phyloP scores from a whole-genome alignment of 2,113 vertebrate genomes.

The Triplophysa siluroides region DNA sequence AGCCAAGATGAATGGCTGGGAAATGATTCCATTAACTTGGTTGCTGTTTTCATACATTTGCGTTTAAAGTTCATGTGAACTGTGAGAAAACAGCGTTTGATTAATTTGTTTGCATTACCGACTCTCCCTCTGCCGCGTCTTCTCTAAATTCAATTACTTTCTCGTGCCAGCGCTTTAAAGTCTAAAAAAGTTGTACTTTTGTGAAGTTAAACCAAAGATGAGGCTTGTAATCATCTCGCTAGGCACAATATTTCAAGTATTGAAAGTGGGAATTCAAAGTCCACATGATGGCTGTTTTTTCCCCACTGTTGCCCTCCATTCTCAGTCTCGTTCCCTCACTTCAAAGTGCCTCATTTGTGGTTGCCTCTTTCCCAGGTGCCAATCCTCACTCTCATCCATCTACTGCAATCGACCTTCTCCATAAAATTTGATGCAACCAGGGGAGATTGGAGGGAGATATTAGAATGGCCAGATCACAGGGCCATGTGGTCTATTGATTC shows the following conservation, averaged over 20 bases:
- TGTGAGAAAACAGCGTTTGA: constrained; percentile 19
- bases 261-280: constrained; percentile 33
- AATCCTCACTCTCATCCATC: constrained; percentile 31
- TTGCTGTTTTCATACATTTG: constrained; percentile 18
- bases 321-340: constrained; percentile 30
- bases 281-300: constrained; percentile 7
- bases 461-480: constrained; percentile 38
- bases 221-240: not conserved
- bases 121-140: not conserved
- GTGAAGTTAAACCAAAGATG: constrained; percentile 16
- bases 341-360: constrained; percentile 48
- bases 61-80: constrained; percentile 11
- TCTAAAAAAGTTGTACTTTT: constrained; percentile 10
- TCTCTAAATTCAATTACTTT: constrained; percentile 8
- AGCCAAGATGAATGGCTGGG: constrained; percentile 22
- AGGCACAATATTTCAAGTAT: constrained; percentile 12
- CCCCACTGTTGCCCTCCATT: constrained; percentile 6
- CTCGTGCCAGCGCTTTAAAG: not conserved
- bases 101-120: constrained; percentile 3
- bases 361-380: constrained; percentile 40
- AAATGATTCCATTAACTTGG: constrained; percentile 22
- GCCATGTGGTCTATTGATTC: constrained; percentile 36
- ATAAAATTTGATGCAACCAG: constrained; percentile 26
- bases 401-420: constrained; percentile 33
- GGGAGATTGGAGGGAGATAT: constrained; percentile 7